These are phyloP conservation scores for Amorpha juglandis DNA, from an alignment of 2,888 invertebrate species.

Conservation along the genomic window DNA sequence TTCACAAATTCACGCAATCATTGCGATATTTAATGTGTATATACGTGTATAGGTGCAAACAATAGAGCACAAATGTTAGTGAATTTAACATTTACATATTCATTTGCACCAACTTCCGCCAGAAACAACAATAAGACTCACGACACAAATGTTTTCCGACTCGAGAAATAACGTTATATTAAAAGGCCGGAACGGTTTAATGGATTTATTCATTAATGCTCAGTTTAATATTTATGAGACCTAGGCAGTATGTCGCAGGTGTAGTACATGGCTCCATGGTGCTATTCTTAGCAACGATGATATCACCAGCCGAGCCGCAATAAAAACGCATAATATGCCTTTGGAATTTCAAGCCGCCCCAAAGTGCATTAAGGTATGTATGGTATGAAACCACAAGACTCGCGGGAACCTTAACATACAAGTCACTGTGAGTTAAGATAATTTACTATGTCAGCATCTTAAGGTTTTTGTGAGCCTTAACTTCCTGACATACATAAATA, in stretches of 20 bases:
- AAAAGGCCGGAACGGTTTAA: conserved; percentile 7
- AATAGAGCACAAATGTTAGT: conserved; percentile 1
- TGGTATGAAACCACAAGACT: neutral
- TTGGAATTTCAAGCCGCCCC: neutral
- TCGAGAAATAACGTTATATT: neutral
- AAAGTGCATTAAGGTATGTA: too few relatives aligned
- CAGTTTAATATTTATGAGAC: conserved; percentile 20
- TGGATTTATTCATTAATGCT: conserved; percentile 4
- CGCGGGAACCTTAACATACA: too few relatives aligned
- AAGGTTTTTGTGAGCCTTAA: too few relatives aligned
- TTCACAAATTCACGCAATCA: neutral
- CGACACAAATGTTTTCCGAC: neutral
- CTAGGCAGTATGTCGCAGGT: conserved; percentile 3
- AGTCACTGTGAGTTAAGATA: too few relatives aligned
- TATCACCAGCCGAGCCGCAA: conserved; percentile 9
- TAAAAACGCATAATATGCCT: too few relatives aligned
- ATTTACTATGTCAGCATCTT: too few relatives aligned
- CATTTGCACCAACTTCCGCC: neutral
- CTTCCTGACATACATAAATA: too few relatives aligned
- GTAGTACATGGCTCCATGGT: neutral
- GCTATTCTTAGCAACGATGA: conserved; percentile 26
- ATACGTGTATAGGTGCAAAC: neutral
- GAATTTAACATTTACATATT: neutral
- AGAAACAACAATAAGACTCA: neutral
- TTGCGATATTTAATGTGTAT: neutral